phyloP scores from a whole-genome alignment of 2,888 invertebrate species.

The Caenorhabditis drosophilae region DNA sequence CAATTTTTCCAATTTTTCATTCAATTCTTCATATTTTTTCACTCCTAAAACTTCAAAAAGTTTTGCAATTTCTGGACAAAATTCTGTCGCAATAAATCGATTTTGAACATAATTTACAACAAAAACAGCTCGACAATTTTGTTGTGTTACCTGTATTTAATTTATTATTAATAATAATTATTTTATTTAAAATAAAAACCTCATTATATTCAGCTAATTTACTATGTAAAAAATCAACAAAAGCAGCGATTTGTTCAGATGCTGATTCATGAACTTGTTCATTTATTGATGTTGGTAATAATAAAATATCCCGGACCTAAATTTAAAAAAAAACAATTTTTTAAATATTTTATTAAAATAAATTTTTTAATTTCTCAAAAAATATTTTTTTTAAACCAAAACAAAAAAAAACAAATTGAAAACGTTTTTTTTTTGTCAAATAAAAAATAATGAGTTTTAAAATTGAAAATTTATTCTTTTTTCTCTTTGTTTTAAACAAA shows the following conservation, averaged over 20 bases:
- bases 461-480: conserved; percentile 3
- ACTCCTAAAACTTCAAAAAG: conserved; percentile 42
- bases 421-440: too few species aligned
- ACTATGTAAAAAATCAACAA: conserved; percentile 38
- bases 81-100: conserved; percentile 43
- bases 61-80: conserved; percentile 46
- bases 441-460: too few species aligned
- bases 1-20: conserved; percentile 26
- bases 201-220: conserved; percentile 47
- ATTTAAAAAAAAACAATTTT: too few species aligned
- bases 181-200: too few species aligned
- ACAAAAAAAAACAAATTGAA: too few species aligned
- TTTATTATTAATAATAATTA: background rate
- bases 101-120: conserved; percentile 53
- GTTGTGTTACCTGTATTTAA: conserved; percentile 25
- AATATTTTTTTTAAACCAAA: too few species aligned
- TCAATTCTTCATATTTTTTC: conserved; percentile 26
- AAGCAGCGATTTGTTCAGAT: conserved; percentile 29
- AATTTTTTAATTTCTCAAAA: too few species aligned
- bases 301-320: conserved; percentile 51
- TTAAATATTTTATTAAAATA: conserved; percentile 5
- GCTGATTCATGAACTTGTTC: conserved; percentile 35
- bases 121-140: conserved; percentile 42
- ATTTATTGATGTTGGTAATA: conserved; percentile 30
- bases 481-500: background rate